Percentiles rank a stretch among this genome's conserved stretches.
Evolutionary conservation across 2,797 vertebrate genomes (phyloP).

Genomic region (Darevskia mixta): DNA sequence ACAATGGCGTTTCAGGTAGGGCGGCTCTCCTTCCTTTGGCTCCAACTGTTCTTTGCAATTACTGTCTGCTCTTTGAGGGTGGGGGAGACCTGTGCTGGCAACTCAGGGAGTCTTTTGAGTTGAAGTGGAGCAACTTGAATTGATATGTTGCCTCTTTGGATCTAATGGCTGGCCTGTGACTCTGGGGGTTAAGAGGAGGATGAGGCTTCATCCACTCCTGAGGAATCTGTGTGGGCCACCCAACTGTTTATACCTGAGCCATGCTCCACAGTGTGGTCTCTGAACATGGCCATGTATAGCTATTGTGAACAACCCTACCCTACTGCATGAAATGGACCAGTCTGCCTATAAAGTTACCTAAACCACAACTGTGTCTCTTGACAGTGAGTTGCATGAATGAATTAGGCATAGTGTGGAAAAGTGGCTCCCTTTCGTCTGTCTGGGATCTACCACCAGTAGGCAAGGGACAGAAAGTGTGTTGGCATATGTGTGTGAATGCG

Average conservation of each 20-base stretch:
- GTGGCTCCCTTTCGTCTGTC: background rate
- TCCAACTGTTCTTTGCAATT: background rate
- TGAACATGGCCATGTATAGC: background rate
- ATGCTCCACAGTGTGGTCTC: background rate
- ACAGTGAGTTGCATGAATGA: background rate
- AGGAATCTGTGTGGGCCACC: background rate
- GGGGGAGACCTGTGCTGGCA: background rate
- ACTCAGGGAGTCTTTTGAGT: background rate
- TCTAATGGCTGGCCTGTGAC: background rate
- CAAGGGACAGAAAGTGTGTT: too few relatives aligned
- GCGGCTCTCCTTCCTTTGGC: too few relatives aligned
- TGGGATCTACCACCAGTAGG: too few relatives aligned
- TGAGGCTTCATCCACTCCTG: background rate
- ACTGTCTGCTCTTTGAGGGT: background rate
- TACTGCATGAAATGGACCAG: background rate
- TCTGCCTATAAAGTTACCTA: too few relatives aligned
- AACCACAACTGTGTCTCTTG: too few relatives aligned
- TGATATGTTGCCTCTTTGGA: background rate
- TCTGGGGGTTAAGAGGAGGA: background rate
- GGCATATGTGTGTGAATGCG: too few relatives aligned
- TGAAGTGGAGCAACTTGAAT: background rate
- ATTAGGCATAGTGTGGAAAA: background rate
- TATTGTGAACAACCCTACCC: background rate
- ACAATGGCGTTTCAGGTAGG: conserved; percentile 92
- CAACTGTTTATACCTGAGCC: too few relatives aligned